Evolutionary conservation across 1,140 invertebrate species (phyloP).

Genomic region (Drosophila orena): DNA sequence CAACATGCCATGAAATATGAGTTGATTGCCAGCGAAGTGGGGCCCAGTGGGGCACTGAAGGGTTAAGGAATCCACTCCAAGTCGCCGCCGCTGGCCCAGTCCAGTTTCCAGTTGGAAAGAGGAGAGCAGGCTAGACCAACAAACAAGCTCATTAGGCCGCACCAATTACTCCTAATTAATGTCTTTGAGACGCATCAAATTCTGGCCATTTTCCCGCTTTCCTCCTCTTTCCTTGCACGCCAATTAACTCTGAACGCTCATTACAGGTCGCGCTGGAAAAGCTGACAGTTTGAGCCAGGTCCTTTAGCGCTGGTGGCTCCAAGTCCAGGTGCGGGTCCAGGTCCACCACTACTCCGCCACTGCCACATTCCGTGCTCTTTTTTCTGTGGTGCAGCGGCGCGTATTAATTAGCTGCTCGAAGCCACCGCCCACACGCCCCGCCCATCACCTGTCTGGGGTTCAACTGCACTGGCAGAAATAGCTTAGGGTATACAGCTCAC

Average conservation of each 20-base stretch:
- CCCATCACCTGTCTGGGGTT: constrained; percentile 30
- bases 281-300: constrained; percentile 50
- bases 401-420: constrained; percentile 80
- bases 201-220: constrained; percentile 23
- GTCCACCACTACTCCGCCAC: constrained; percentile 22
- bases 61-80: constrained; percentile 61
- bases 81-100: too few relatives aligned
- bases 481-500: too few relatives aligned
- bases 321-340: not conserved
- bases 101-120: too few relatives aligned
- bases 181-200: constrained; percentile 68
- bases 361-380: constrained; percentile 9
- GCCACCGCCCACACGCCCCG: constrained; percentile 35
- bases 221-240: constrained; percentile 58
- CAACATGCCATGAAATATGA: constrained; percentile 78
- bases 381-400: constrained; percentile 69
- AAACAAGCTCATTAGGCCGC: constrained; percentile 69
- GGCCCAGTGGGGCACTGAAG: constrained; percentile 31
- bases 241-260: constrained; percentile 81
- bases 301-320: constrained; percentile 2
- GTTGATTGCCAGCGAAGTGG: constrained; percentile 63
- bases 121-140: constrained; percentile 10
- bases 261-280: constrained; percentile 58
- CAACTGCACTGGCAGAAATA: not conserved
- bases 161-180: constrained; percentile 79